Evolutionary conservation across 2,797 vertebrate species (phyloP), one percentile per base, ranked within the genome.

Genomic region (Pseudocheirus occidentalis): DNA sequence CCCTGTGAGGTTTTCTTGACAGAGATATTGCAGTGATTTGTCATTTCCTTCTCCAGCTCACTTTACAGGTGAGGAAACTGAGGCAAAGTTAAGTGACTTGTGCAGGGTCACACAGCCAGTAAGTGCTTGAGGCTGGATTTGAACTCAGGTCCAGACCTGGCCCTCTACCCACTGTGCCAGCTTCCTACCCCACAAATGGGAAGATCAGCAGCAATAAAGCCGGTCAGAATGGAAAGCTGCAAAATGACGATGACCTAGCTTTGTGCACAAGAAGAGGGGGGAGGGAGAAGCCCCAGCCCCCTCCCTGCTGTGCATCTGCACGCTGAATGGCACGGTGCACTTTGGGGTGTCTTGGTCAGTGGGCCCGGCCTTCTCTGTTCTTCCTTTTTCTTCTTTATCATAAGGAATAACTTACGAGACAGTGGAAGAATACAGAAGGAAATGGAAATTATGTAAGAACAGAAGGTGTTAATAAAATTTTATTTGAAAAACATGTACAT

Each of bases 401-500:
- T 21, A 56, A 50, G 90, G 57, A 94, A 90, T 94, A 91, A 62
- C 50, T 97, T 96, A 46, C 53, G 89, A 40, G 95, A 94, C 73
- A n/a, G 56, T 94, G 54, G 14, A 55, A 46, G 87, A 93, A 62
- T 94, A 95, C 66, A 81, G 95, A 90, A 94, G 96, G n/a, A 93
- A 28, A 34, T 66, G 94, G 31, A 46, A 96, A 97, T 95, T 96
- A 96, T 94, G 90, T 94, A 97, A 81, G 73, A 81, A 81, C n/a
- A 81, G 3, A 94, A 50, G 95, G 95, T 89, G 95, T 95, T n/a
- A 90, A 18, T 92, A 87, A 52, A 95, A 95, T 96, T 95, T 93
- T 94, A 46, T 95, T 97, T 97, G 91, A 96, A 73, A 91, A 97
- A 96, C 52, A 97, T 96, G 96, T 92, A 12, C 96, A 97, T 98